These are phyloP conservation scores for Hippocampus abdominalis DNA, from an alignment of 2,113 vertebrate genomes.

Conservation along the genomic window DNA sequence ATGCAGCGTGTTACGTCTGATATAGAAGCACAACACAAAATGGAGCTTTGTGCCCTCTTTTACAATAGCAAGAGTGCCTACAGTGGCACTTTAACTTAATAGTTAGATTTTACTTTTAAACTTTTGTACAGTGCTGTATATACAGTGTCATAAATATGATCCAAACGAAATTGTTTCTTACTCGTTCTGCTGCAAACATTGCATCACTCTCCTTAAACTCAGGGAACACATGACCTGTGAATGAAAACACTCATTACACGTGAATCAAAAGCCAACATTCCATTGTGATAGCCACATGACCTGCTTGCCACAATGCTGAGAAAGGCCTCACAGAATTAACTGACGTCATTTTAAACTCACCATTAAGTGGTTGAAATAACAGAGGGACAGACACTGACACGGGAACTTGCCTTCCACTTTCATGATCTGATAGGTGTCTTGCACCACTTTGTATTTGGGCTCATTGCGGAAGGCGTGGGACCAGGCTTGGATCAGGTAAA, in stretches of 20 bases:
- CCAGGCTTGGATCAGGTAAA: constrained; percentile 98
- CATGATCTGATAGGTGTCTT: constrained; percentile 99
- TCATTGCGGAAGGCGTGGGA: constrained; percentile 96
- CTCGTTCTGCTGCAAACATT: constrained; percentile 96
- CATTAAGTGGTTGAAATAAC: neutral
- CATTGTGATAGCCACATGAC: neutral
- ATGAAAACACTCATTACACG: neutral
- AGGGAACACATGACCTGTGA: constrained; percentile 87
- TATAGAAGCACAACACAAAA: neutral
- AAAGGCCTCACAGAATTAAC: no score
- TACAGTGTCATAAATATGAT: neutral
- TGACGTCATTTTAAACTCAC: neutral
- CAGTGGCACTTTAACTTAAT: no score
- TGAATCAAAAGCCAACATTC: neutral
- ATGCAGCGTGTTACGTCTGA: neutral
- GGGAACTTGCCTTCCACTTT: constrained; percentile 90
- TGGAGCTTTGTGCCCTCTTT: neutral
- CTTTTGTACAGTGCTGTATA: neutral
- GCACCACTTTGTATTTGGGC: constrained; percentile 98
- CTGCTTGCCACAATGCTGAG: neutral
- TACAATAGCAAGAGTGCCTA: neutral
- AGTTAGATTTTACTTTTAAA: neutral
- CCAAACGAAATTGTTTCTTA: constrained; percentile 62
- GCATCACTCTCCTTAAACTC: constrained; percentile 98
- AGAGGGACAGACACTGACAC: no score